Evolutionary conservation across 1,140 invertebrate species (phyloP), one percentile per base, ranked within the genome.

Genomic region (Zaprionus gabonicus): DNA sequence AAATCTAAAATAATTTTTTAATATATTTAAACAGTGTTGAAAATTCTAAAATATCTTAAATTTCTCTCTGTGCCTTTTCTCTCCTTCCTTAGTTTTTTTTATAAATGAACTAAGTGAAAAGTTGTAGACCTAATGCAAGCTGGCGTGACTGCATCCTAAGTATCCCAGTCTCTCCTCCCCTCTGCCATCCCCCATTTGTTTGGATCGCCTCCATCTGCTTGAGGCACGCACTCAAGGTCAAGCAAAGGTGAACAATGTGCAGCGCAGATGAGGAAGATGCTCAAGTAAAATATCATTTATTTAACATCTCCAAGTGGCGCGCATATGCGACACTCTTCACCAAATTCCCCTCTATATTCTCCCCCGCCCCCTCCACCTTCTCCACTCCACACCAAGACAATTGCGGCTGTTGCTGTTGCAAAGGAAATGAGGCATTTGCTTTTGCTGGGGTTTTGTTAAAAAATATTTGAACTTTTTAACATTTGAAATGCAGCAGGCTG

Each of bases 391-490:
- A 73, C 34, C 36, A 73, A 78, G 84, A 76, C 85, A 88, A 88
- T 88, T 90, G 85, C 80, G 77, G 80, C 82, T 73, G 67, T 60
- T 69, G 55, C 23, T 59, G 63, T 67, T 53, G 63, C 46, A 78
- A 49, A 78, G 85, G 86, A 90, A 90, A 85, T 90, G 86, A 80
- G 73, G 85, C 85, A 90, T 90, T 90, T 90, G 85, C 82, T 88
- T 90, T 85, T 90, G 85, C 82, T 84, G 56, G 75, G 71, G 84
- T 59, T 73, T 78, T 60, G 51, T 27, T 68, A 70, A 69, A 75
- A 90, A 79, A 82, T 78, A 82, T 90, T 85, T 90, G 79, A 90
- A 90, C 86, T 90, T 90, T 90, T 90, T 90, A 90, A 90, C 85
- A 90, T 90, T 85, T 84, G 66, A 87, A 88, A 88, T 79, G 84